A percentile compares a stretch with the other conserved stretches of the same genome.
These are phyloP conservation scores for Crypturellus undulatus DNA, from an alignment of 2,113 vertebrate genomes.

Conservation along the genomic window DNA sequence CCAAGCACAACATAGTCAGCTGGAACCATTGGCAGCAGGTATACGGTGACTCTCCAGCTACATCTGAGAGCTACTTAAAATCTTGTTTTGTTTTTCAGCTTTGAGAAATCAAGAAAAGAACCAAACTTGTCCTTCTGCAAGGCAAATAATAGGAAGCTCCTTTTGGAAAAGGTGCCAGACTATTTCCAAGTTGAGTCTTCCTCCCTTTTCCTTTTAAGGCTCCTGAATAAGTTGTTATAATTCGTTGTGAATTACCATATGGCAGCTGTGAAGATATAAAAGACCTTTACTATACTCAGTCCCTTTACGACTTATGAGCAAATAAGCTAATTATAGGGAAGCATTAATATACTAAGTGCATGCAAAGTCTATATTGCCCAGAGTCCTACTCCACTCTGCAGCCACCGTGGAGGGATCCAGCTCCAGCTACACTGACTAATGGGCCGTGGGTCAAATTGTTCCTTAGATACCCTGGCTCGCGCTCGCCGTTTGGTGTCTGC, in stretches of 20 bases:
- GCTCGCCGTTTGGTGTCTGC: neutral
- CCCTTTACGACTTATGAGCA: neutral
- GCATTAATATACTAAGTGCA: neutral
- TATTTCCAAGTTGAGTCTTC: neutral
- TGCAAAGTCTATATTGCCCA: neutral
- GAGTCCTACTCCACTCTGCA: neutral
- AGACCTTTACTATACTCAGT: neutral
- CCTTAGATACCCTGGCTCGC: neutral
- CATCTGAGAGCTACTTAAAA: neutral
- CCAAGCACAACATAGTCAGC: neutral
- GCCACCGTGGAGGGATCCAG: neutral
- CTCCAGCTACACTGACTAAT: neutral
- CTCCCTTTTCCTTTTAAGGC: neutral
- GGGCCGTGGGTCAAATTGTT: neutral
- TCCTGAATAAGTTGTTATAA: neutral
- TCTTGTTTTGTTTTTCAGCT: neutral
- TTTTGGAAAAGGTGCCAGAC: neutral
- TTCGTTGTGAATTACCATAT: constrained; percentile 1
- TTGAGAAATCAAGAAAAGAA: neutral
- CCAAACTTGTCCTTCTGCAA: neutral
- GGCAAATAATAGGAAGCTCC: neutral
- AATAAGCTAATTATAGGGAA: constrained; percentile 32
- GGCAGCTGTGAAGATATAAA: neutral
- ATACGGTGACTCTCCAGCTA: neutral
- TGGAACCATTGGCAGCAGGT: neutral